Conservation (phyloP, 2,797 vertebrate species). For the Petrocephalus schoutedeni region DNA sequence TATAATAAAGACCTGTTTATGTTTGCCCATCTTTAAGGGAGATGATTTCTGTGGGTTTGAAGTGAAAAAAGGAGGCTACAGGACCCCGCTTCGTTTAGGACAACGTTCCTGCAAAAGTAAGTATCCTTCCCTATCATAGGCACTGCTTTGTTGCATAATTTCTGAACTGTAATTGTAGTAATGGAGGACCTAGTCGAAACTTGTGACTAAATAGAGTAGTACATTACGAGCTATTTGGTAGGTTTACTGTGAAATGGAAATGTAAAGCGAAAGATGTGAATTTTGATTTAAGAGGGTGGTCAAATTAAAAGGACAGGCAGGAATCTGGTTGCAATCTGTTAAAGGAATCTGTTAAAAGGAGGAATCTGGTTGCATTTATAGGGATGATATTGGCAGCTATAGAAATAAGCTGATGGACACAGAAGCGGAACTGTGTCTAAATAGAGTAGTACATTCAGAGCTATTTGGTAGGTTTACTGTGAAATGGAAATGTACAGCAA, state of each 20-base stretch:
- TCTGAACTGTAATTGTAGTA: neutral
- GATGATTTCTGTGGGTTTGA: conserved; percentile 82
- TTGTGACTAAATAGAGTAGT: neutral
- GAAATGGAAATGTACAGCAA: neutral
- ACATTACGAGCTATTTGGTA: neutral
- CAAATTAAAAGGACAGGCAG: too few species aligned
- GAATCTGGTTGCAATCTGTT: too few species aligned
- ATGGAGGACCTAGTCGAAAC: neutral
- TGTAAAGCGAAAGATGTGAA: neutral
- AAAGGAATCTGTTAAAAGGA: too few species aligned
- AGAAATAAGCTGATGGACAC: too few species aligned
- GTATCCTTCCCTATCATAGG: conserved; percentile 26
- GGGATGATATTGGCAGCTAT: too few species aligned
- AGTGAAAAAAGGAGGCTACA: conserved; percentile 63
- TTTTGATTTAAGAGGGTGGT: neutral
- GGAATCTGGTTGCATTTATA: too few species aligned
- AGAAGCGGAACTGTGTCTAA: neutral
- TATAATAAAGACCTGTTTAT: conserved; percentile 13
- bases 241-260: neutral
- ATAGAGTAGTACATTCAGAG: neutral
- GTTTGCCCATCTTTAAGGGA: conserved; percentile 55
- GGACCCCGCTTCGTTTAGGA: conserved; percentile 57
- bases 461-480: neutral
- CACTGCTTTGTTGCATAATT: neutral
- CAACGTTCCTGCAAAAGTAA: conserved; percentile 71